phyloP scores from a whole-genome alignment of 2,888 invertebrate species.

The Cataglyphis albicans region DNA sequence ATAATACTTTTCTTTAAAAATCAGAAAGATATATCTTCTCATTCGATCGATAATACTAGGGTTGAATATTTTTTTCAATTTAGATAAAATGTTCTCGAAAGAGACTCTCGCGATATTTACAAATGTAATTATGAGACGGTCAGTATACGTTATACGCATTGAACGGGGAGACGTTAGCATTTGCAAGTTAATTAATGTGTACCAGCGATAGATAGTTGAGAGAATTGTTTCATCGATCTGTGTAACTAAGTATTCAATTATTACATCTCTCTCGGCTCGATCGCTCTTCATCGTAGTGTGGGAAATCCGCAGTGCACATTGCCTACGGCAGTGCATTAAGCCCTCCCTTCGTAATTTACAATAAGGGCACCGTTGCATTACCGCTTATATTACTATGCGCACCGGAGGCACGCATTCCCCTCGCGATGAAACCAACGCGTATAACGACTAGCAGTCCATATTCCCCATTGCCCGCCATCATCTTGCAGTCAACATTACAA shows the following conservation, averaged over 20 bases:
- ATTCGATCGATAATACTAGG: background rate
- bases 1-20: background rate
- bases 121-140: constrained; percentile 20
- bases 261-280: constrained; percentile 33
- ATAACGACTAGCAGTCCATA: constrained; percentile 41
- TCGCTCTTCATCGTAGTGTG: constrained; percentile 35
- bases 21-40: background rate
- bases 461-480: constrained; percentile 38
- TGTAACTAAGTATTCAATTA: constrained; percentile 51
- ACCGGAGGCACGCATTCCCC: constrained; percentile 45
- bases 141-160: background rate
- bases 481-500: constrained; percentile 32
- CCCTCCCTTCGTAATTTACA: constrained; percentile 51
- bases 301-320: constrained; percentile 40
- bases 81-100: background rate
- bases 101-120: background rate
- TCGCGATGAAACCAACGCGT: constrained; percentile 45
- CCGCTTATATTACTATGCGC: constrained; percentile 37
- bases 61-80: background rate
- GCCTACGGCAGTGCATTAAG: constrained; percentile 49
- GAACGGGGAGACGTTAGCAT: constrained; percentile 16
- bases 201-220: constrained; percentile 28
- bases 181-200: constrained; percentile 43
- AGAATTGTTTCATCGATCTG: constrained; percentile 50
- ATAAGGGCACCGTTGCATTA: constrained; percentile 49